Conservation (phyloP, 2,888 invertebrate genomes). For the Zaprionus bogoriensis region DNA sequence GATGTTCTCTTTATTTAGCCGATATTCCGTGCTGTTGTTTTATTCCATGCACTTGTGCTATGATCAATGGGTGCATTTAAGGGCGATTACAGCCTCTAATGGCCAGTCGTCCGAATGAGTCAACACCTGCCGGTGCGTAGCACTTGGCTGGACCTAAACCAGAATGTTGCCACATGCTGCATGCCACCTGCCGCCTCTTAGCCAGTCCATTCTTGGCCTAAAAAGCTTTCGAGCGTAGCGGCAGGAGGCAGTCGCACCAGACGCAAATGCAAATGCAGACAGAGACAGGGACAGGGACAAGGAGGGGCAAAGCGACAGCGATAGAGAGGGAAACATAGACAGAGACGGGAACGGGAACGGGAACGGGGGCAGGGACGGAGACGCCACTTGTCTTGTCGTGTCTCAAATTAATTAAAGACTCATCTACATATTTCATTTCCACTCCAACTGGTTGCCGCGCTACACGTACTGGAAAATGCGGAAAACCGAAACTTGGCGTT, state of each 20-base stretch:
- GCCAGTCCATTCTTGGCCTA: constrained; percentile 56
- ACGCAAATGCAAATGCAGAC: constrained; percentile 39
- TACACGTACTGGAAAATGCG: constrained; percentile 63
- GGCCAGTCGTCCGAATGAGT: constrained; percentile 61
- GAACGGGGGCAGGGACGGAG: constrained; percentile 57
- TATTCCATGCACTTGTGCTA: constrained; percentile 12
- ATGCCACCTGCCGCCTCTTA: constrained; percentile 2
- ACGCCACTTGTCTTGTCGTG: constrained; percentile 79
- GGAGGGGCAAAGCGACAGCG: too few species aligned
- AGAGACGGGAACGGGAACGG: constrained; percentile 42
- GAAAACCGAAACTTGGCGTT: constrained; percentile 61
- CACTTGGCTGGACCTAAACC: constrained; percentile 30
- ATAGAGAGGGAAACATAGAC: too few species aligned
- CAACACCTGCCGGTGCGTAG: constrained; percentile 64
- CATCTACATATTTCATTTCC: constrained; percentile 78
- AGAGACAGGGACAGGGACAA: constrained; percentile 61
- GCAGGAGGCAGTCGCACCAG: constrained; percentile 56
- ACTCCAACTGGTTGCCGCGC: constrained; percentile 69
- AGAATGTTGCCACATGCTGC: too few species aligned
- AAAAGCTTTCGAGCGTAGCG: constrained; percentile 53
- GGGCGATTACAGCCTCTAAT: constrained; percentile 55
- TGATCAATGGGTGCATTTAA: constrained; percentile 65
- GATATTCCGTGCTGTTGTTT: constrained; percentile 13
- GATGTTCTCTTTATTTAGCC: constrained; percentile 4
- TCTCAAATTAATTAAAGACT: constrained; percentile 78